phyloP scores from a whole-genome alignment of 2,113 vertebrate species.

The Oncorhynchus masou region DNA sequence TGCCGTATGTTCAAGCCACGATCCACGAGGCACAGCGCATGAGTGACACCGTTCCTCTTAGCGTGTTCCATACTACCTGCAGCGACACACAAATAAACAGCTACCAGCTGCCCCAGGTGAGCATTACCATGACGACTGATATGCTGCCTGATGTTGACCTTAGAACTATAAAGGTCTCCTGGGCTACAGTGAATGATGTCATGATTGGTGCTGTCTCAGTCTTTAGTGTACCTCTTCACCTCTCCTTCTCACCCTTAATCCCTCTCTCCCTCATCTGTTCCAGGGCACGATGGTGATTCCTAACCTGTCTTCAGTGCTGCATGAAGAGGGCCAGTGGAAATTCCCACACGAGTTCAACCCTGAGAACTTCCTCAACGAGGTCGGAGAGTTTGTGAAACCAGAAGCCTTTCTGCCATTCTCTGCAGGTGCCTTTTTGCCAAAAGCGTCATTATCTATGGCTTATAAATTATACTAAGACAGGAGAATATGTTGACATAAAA shows the following conservation, averaged over 20 bases:
- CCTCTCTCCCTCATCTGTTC: neutral
- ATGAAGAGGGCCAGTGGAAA: constrained; percentile 70
- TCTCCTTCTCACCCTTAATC: neutral
- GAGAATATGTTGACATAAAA: neutral
- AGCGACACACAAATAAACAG: constrained; percentile 65
- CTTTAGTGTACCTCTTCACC: neutral
- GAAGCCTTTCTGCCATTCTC: constrained; percentile 70
- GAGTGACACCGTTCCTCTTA: constrained; percentile 61
- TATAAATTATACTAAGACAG: neutral
- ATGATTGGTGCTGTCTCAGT: neutral
- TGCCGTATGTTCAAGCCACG: constrained; percentile 60
- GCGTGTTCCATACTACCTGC: constrained; percentile 57
- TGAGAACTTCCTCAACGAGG: constrained; percentile 66
- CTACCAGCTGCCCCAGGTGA: constrained; percentile 66
- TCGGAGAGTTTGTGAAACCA: constrained; percentile 63
- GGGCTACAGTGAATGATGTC: neutral
- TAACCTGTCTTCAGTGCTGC: constrained; percentile 53
- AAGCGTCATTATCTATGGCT: neutral
- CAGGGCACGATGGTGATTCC: constrained; percentile 60
- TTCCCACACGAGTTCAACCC: constrained; percentile 67
- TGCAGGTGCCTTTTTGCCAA: constrained; percentile 3
- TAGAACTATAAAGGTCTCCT: neutral
- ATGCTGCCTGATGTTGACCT: neutral
- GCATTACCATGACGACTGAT: neutral
- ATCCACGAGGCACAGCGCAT: constrained; percentile 69